Evolutionary conservation across 1,140 invertebrate species (phyloP), one percentile per base, ranked within the genome.

Genomic region (Chrysoperla carnea): DNA sequence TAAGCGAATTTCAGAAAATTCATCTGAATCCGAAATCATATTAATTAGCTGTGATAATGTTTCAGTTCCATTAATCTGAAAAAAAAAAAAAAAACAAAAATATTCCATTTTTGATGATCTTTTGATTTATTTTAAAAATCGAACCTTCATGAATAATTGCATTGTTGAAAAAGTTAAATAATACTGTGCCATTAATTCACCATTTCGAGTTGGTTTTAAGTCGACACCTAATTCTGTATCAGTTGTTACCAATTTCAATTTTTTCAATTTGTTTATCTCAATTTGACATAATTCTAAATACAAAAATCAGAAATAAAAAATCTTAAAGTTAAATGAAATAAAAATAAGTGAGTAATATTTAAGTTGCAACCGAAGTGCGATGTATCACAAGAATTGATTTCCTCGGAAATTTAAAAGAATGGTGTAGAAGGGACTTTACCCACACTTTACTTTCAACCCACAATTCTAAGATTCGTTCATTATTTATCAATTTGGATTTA

Each of bases 81-180:
- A 38, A 45, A 23, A 37, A 23, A 12, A 8, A 31, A 44, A 42
- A 40, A 42, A 5, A 46, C 5, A 38, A 15, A 27, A 11, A 13
- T 28, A 23, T 31, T 35, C 7, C 8, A n/a, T n/a, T n/a, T n/a
- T n/a, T n/a, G n/a, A n/a, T n/a, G n/a, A n/a, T n/a, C n/a, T n/a
- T n/a, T n/a, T n/a, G n/a, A n/a, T n/a, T n/a, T n/a, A n/a, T 40
- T 45, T 39, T 39, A 23, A 15, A 36, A 7, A 8, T 40, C 39
- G 45, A 40, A 69, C 63, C 54, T 62, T 38, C 14, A 55, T 56
- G 48, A 75, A 72, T 17, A 60, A 48, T 46, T 73, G 71, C 69
- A 79, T 77, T 0, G 75, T 78, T 43, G 70, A 64, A 52, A 73
- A 75, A 11, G 67, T 62, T 14, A 80, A 57, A 50, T 69, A 79